phyloP scores from a whole-genome alignment of 2,113 vertebrate species.

The Arvicanthis niloticus region DNA sequence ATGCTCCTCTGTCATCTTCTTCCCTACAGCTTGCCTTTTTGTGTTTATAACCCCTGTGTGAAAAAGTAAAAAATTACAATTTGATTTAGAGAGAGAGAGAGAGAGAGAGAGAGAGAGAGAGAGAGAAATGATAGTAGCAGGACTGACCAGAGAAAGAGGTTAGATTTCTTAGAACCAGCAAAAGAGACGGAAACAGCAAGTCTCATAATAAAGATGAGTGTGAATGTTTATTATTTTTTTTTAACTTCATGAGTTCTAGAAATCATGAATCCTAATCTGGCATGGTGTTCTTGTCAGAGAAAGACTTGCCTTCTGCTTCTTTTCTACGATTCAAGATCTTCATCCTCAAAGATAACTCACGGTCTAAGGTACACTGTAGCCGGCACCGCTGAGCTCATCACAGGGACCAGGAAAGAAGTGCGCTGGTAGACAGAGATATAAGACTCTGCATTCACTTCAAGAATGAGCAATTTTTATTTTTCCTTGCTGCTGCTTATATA shows the following conservation, averaged over 20 bases:
- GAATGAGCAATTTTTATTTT: not conserved
- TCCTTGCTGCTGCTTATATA: not conserved
- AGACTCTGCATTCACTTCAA: not conserved
- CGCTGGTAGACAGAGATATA: not conserved
- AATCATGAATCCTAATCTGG: not conserved
- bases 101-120: not conserved
- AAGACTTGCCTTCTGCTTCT: not conserved
- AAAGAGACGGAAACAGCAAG: not conserved
- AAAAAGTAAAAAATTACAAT: too few relatives aligned
- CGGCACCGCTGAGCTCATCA: not conserved
- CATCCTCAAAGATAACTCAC: not conserved
- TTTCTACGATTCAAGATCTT: not conserved
- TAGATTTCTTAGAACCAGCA: not conserved
- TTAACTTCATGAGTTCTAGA: constrained; percentile 26
- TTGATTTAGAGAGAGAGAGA: too few relatives aligned
- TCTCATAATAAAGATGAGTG: not conserved
- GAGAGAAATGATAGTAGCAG: constrained; percentile 3
- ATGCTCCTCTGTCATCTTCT: too few relatives aligned
- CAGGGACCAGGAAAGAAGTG: not conserved
- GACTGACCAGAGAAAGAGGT: constrained; percentile 27
- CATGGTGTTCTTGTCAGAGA: not conserved
- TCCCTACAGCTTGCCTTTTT: too few relatives aligned
- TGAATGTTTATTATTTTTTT: not conserved
- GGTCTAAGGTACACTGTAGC: not conserved
- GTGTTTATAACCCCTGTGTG: too few relatives aligned